A percentile compares a stretch with the other conserved stretches of the same genome.
phyloP scores from a whole-genome alignment of 2,113 vertebrate species.

The Mustela nigripes region DNA sequence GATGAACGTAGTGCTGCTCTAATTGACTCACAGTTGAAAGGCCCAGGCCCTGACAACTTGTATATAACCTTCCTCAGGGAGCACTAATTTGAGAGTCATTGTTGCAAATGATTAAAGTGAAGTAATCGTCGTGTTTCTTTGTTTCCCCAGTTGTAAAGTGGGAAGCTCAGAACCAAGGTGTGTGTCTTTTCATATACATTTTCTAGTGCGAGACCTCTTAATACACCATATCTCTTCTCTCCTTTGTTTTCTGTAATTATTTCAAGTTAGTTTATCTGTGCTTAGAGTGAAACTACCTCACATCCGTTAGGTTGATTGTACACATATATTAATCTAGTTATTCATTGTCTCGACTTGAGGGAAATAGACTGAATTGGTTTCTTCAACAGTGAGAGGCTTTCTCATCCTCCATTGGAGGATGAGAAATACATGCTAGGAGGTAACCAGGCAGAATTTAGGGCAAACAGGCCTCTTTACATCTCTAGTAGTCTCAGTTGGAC shows the following conservation, averaged over 20 bases:
- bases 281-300: not conserved
- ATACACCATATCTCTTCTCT: not conserved
- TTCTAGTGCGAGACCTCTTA: not conserved
- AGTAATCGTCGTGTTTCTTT: not conserved
- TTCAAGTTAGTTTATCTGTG: not conserved
- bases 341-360: not conserved
- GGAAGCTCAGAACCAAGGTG: not conserved
- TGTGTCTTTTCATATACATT: not conserved
- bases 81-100: not conserved
- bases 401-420: not conserved
- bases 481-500: not conserved
- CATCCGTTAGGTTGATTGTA: not conserved
- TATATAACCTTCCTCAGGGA: not conserved
- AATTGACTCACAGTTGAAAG: not conserved
- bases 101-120: slow-evolving; percentile 4
- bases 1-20: not conserved
- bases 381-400: not conserved
- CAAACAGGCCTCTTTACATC: not conserved
- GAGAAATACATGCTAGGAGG: not conserved
- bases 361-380: not conserved
- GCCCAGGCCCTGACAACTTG: too few species aligned
- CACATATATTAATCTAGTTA: not conserved
- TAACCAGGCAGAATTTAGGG: not conserved
- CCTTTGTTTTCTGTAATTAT: not conserved
- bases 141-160: not conserved